These are phyloP conservation scores for Pedionomus torquatus DNA, from an alignment of 2,113 vertebrate genomes.

Conservation along the genomic window DNA sequence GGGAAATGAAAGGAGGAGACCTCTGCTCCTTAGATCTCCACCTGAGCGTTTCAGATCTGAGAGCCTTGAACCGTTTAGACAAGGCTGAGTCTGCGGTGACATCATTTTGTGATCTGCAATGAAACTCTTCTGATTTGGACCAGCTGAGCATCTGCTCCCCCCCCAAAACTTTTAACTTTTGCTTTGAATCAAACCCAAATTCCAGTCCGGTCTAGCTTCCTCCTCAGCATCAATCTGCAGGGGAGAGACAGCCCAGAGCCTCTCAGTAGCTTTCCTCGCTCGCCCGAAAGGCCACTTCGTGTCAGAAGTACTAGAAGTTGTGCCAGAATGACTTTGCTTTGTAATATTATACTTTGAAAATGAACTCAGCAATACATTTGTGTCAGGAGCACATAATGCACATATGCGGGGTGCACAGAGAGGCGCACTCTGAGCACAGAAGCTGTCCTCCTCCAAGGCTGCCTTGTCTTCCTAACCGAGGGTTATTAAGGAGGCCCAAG, in stretches of 20 bases:
- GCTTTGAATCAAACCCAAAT: conserved; percentile 52
- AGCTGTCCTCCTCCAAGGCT: not conserved
- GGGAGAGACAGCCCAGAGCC: not conserved
- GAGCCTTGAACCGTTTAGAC: not conserved
- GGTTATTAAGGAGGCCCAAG: not conserved
- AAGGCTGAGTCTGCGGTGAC: not conserved
- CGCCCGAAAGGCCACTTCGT: not conserved
- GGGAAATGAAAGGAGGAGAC: not conserved
- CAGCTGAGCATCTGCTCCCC: conserved; percentile 58
- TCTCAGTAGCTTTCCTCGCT: conserved; percentile 15
- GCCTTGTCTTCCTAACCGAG: not conserved
- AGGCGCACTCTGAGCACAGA: not conserved
- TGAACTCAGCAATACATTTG: not conserved
- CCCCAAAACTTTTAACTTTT: conserved; percentile 20
- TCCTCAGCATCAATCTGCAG: conserved; percentile 34
- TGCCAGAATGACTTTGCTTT: conserved; percentile 19
- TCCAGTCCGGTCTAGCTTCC: conserved; percentile 16
- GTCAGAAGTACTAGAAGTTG: conserved; percentile 17
- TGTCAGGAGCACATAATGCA: not conserved
- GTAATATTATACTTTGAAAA: conserved; percentile 18
- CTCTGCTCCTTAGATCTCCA: not conserved
- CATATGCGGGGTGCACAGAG: not conserved
- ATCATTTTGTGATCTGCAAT: conserved; percentile 14
- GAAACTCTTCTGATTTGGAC: conserved; percentile 23
- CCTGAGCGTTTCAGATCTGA: not conserved